Evolutionary conservation across 1,140 invertebrate genomes (phyloP).

Genomic region (Proctacanthus coquilletti): DNA sequence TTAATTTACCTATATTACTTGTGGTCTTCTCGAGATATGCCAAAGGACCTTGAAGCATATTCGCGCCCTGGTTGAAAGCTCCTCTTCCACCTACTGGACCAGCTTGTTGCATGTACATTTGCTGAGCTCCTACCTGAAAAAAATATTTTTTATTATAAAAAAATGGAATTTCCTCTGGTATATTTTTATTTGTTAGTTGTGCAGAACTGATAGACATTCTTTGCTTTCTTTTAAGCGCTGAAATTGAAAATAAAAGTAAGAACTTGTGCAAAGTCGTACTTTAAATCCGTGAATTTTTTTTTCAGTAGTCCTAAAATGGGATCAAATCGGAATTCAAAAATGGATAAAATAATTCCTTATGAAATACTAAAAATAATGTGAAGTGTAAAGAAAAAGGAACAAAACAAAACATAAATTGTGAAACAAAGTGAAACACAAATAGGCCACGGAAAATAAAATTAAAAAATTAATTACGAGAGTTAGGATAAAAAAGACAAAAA

Average conservation of each 20-base stretch:
- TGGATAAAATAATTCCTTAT: no score
- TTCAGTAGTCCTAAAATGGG: no score
- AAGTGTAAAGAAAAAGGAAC: no score
- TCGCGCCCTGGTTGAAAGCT: slow-evolving; percentile 31
- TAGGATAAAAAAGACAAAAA: no score
- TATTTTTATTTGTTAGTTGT: background rate
- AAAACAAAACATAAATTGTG: no score
- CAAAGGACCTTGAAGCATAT: slow-evolving; percentile 50
- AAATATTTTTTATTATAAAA: background rate
- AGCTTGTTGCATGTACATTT: slow-evolving; percentile 41
- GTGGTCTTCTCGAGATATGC: slow-evolving; percentile 68
- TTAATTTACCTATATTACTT: slow-evolving; percentile 60
- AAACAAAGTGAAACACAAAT: no score
- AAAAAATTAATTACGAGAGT: no score
- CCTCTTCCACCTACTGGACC: slow-evolving; percentile 19
- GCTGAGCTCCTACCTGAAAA: slow-evolving; percentile 21
- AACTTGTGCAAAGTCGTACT: background rate
- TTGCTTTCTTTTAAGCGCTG: background rate
- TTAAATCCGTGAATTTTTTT: background rate
- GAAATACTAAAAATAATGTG: no score
- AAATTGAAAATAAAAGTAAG: background rate
- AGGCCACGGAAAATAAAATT: no score
- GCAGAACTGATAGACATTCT: background rate
- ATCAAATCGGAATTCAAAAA: no score
- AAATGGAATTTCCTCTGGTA: background rate